A percentile compares a stretch with the other conserved stretches of the same genome.
These are phyloP conservation scores for Lineus longissimus DNA, from an alignment of 1,140 invertebrate species.

Conservation along the genomic window DNA sequence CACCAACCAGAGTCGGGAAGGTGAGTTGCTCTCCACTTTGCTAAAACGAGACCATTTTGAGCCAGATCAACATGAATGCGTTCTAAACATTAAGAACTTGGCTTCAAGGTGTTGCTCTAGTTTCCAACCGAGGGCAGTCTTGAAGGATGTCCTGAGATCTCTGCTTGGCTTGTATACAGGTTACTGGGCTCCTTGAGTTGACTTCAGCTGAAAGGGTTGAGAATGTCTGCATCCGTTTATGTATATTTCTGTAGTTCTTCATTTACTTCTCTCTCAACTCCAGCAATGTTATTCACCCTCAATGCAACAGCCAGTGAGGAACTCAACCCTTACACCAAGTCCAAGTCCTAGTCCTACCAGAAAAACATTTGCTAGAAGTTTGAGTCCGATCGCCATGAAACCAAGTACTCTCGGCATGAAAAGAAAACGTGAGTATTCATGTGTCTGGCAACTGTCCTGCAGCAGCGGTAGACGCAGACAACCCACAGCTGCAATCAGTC, in stretches of 20 bases:
- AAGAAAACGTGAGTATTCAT: not conserved
- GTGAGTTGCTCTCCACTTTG: constrained; percentile 10
- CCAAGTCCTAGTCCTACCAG: constrained; percentile 60
- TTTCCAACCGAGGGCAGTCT: no score
- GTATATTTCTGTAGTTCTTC: not conserved
- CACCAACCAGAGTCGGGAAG: constrained; percentile 58
- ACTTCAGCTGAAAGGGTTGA: not conserved
- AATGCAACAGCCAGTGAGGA: constrained; percentile 59
- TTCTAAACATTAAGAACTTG: not conserved
- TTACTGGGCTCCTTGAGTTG: not conserved
- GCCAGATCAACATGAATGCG: not conserved
- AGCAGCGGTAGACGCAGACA: not conserved
- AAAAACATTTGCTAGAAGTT: constrained; percentile 4
- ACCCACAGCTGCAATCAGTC: not conserved
- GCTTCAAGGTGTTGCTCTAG: not conserved
- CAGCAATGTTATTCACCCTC: constrained; percentile 66
- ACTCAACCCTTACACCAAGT: constrained; percentile 64
- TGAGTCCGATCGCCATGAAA: constrained; percentile 4
- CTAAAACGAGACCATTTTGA: not conserved
- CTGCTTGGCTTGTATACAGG: no score
- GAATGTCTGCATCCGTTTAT: constrained; percentile 4
- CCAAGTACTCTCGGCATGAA: not conserved
- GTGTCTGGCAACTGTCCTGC: not conserved
- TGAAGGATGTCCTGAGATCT: no score
- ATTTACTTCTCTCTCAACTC: constrained; percentile 41